These are phyloP conservation scores for Rhabdomys pumilio DNA, from an alignment of 2,797 vertebrate genomes.

Conservation along the genomic window DNA sequence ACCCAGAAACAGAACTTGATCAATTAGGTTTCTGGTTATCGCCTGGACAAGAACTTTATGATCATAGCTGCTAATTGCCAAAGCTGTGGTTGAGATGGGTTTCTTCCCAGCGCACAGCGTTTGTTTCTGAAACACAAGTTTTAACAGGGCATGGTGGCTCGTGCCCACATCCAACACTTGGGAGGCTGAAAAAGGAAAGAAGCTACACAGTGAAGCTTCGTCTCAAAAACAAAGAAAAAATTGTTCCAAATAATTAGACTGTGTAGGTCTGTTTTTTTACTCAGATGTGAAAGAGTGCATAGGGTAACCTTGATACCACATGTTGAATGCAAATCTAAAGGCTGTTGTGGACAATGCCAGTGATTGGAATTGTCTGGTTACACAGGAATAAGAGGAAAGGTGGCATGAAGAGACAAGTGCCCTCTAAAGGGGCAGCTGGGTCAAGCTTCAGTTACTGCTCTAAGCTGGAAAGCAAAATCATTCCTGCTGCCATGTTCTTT, in stretches of 20 bases:
- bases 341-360: background rate
- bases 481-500: background rate
- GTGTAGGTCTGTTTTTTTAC: background rate
- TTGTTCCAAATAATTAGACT: conserved; percentile 46
- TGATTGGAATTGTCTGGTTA: background rate
- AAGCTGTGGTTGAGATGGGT: background rate
- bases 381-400: background rate
- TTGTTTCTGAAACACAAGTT: background rate
- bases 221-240: background rate
- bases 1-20: background rate
- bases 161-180: background rate
- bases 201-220: background rate
- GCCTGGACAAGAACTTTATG: background rate
- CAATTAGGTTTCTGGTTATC: background rate
- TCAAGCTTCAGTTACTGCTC: background rate
- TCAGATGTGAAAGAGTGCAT: background rate
- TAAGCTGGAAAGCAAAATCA: background rate
- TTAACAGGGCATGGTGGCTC: background rate
- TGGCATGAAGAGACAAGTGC: background rate
- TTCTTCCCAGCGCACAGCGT: background rate
- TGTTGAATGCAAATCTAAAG: background rate
- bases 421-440: background rate
- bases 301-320: background rate
- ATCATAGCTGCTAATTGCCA: background rate
- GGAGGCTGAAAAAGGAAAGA: background rate